phyloP scores from a whole-genome alignment of 2,888 invertebrate species.

The Tyria jacobaeae region DNA sequence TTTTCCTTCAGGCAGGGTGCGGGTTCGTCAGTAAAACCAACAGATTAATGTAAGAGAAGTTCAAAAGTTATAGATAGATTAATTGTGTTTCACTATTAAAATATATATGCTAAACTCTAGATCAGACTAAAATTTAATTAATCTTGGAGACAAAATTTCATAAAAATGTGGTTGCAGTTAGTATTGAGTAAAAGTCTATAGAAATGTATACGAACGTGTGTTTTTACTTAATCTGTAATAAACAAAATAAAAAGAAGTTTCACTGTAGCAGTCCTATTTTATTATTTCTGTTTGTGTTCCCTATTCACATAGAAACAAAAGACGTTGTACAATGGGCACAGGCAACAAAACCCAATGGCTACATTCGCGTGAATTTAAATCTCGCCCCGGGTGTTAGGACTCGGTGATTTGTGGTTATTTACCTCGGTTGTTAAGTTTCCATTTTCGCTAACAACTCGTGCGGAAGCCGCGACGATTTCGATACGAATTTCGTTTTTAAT shows the following conservation, averaged over 20 bases:
- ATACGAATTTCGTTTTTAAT: conserved; percentile 82
- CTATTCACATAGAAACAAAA: conserved; percentile 6
- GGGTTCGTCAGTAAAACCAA: too few species aligned
- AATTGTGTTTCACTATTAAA: neutral
- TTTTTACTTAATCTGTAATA: too few species aligned
- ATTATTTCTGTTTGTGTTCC: neutral
- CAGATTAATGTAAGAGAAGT: too few species aligned
- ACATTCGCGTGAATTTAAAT: conserved; percentile 83
- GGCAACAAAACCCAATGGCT: conserved; percentile 58
- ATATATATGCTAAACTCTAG: too few species aligned
- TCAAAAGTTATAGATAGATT: too few species aligned
- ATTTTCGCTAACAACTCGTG: conserved; percentile 78
- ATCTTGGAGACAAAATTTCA: neutral
- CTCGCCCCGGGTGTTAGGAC: conserved; percentile 82
- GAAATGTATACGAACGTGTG: too few species aligned
- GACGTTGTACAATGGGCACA: conserved; percentile 49
- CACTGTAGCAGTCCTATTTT: neutral
- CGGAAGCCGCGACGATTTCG: conserved; percentile 78
- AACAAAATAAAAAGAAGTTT: neutral
- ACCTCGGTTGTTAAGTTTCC: conserved; percentile 84
- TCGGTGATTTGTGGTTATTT: conserved; percentile 86
- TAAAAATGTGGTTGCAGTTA: neutral
- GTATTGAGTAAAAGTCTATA: neutral
- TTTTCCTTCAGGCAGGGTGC: too few species aligned
- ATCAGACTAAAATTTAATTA: too few species aligned